phyloP scores from a whole-genome alignment of 2,888 invertebrate genomes.

The Mesorhabditis spiculigera region DNA sequence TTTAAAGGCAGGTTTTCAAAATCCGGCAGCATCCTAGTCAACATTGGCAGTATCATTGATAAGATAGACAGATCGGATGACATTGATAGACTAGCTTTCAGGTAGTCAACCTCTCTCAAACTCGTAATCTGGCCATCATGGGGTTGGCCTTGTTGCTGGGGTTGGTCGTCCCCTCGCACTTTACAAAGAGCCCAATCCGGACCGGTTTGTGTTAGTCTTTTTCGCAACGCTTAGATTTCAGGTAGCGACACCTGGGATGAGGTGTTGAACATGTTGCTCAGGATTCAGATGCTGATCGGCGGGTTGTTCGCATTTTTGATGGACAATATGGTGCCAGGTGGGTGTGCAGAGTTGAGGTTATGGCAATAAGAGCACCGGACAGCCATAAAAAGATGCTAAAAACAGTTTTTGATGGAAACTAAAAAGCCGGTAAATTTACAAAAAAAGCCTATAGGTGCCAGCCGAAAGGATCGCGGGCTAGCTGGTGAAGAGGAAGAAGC shows the following conservation, averaged over 20 bases:
- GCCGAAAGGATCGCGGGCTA: not conserved
- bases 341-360: not conserved
- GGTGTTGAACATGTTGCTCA: not conserved
- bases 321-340: conserved; percentile 1
- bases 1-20: conserved; percentile 27
- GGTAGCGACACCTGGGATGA: conserved; percentile 2
- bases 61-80: too few species aligned
- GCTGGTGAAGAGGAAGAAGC: not conserved
- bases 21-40: too few species aligned
- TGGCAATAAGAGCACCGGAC: too few species aligned
- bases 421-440: too few species aligned
- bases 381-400: too few species aligned
- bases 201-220: conserved; percentile 17
- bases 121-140: conserved; percentile 46
- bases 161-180: conserved; percentile 37
- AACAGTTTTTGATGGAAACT: too few species aligned
- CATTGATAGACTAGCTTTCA: conserved; percentile 8
- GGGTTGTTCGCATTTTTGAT: not conserved
- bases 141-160: conserved; percentile 44
- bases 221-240: not conserved
- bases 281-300: not conserved
- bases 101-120: conserved; percentile 29
- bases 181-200: conserved; percentile 29
- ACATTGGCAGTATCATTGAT: too few species aligned
- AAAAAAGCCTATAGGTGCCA: not conserved